Conservation (phyloP, 2,113 vertebrate species). For the Pachycephala philippinensis region DNA sequence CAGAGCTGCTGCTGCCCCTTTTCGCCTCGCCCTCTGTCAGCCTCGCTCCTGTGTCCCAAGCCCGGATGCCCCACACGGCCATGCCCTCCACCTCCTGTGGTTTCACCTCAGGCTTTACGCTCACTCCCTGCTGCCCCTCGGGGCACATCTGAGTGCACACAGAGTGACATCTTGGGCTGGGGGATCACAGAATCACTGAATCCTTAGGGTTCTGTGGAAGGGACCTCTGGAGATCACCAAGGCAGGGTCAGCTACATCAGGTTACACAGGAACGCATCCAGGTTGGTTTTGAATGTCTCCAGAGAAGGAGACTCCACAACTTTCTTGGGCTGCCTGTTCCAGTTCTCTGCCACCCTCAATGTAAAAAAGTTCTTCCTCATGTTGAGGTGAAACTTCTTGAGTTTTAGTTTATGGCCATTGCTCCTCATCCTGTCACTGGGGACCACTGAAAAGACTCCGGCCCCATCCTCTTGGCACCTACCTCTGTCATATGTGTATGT, state of each 20-base stretch:
- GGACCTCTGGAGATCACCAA: not conserved
- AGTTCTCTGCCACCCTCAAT: not conserved
- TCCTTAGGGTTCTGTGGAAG: not conserved
- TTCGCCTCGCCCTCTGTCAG: not conserved
- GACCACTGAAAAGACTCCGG: rapidly evolving
- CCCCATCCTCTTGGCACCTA: not conserved
- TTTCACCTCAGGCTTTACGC: not conserved
- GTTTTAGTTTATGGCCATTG: not conserved
- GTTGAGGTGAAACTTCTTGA: not conserved
- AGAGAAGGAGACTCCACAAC: not conserved
- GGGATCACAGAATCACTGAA: not conserved
- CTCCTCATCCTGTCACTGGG: not conserved
- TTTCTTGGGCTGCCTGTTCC: not conserved
- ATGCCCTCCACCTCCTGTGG: rapidly evolving
- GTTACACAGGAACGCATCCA: not conserved
- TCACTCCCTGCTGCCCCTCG: rapidly evolving
- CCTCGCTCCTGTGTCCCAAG: rapidly evolving
- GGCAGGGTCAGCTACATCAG: not conserved
- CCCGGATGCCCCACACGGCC: rapidly evolving
- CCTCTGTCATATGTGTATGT: not conserved
- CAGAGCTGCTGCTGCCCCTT: not conserved
- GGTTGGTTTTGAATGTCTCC: not conserved
- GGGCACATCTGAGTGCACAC: not conserved
- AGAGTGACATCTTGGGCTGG: rapidly evolving
- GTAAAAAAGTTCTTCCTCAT: not conserved